phyloP scores from a whole-genome alignment of 2,888 invertebrate genomes.

The Hermaeophaga mercurialis region DNA sequence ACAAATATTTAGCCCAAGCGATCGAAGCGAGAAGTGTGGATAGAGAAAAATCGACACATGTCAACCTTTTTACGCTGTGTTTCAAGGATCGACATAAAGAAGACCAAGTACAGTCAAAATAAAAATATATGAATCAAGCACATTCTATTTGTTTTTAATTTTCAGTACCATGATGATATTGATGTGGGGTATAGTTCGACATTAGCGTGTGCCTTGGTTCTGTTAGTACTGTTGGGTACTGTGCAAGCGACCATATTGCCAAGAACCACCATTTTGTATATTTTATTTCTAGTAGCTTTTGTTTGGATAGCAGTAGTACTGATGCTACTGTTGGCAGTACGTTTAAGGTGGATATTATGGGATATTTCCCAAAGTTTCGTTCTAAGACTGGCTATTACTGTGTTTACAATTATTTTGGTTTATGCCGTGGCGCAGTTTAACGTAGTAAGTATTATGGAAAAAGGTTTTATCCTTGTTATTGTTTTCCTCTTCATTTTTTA shows the following conservation, averaged over 20 bases:
- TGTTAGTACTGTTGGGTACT: conserved; percentile 76
- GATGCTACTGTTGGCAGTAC: conserved; percentile 81
- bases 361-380: conserved; percentile 85
- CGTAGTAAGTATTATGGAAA: conserved; percentile 78
- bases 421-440: conserved; percentile 92
- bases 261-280: conserved; percentile 79
- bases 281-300: conserved; percentile 87
- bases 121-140: too few relatives aligned
- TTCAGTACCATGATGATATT: conserved; percentile 82
- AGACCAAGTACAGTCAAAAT: conserved; percentile 66
- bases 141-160: conserved; percentile 35
- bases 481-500: too few relatives aligned
- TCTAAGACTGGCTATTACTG: conserved; percentile 81
- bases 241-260: conserved; percentile 83
- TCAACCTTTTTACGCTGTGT: conserved; percentile 81
- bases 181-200: conserved; percentile 87
- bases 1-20: conserved; percentile 89
- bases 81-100: conserved; percentile 87
- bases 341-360: conserved; percentile 83
- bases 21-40: conserved; percentile 90
- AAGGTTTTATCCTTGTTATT: too few relatives aligned
- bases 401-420: conserved; percentile 83
- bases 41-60: conserved; percentile 86
- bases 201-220: conserved; percentile 75
- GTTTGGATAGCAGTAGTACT: conserved; percentile 88